These are phyloP conservation scores for Machimus atricapillus DNA, from an alignment of 2,888 invertebrate species.

Conservation along the genomic window DNA sequence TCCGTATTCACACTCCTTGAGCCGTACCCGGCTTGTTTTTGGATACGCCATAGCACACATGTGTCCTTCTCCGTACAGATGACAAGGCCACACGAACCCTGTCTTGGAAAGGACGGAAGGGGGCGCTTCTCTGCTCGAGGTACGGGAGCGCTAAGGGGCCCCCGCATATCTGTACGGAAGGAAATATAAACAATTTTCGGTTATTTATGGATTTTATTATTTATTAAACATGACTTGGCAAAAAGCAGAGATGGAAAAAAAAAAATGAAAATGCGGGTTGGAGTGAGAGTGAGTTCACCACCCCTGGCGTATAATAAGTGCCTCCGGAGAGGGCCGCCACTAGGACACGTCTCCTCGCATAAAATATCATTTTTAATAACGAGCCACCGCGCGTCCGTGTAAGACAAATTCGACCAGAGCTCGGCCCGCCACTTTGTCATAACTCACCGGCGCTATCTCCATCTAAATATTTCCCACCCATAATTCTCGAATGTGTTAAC, in stretches of 20 bases:
- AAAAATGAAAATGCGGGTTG: background rate
- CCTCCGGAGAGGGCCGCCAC: background rate
- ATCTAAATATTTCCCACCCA: conserved; percentile 45
- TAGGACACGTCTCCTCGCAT: conserved; percentile 27
- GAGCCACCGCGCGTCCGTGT: conserved; percentile 35
- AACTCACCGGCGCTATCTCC: conserved; percentile 43
- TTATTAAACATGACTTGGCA: conserved; percentile 44
- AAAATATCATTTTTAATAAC: conserved; percentile 47
- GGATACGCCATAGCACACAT: background rate
- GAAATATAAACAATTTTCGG: conserved; percentile 35
- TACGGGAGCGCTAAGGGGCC: background rate
- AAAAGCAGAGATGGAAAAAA: conserved; percentile 15
- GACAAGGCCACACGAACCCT: background rate
- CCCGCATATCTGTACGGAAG: conserved; percentile 13
- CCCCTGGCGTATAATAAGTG: background rate
- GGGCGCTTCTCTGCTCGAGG: background rate
- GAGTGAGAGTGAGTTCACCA: background rate
- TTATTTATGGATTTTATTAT: conserved; percentile 45
- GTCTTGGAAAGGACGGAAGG: background rate
- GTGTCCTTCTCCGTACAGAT: background rate
- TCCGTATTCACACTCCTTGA: background rate
- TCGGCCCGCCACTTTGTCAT: conserved; percentile 22
- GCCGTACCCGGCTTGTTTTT: background rate
- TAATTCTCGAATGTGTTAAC: conserved; percentile 45
- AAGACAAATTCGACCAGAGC: conserved; percentile 40